Percentiles rank a stretch among this genome's conserved stretches.
phyloP scores from a whole-genome alignment of 2,113 vertebrate species.

The Gobio gobio region DNA sequence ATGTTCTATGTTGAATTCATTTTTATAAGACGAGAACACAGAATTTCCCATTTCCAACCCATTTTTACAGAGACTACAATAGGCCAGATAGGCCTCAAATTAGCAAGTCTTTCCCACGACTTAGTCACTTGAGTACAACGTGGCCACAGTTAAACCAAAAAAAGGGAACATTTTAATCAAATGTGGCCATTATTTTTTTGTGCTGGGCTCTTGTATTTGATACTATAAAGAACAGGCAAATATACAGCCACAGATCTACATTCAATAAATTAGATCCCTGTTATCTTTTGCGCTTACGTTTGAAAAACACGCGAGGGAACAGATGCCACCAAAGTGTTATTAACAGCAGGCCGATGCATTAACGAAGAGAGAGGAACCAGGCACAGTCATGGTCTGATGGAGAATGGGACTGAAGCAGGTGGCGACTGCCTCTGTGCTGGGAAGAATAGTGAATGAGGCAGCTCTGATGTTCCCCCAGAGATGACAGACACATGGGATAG shows the following conservation, averaged over 20 bases:
- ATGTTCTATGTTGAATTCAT: too few relatives aligned
- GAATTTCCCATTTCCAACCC: neutral
- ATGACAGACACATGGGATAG: constrained; percentile 52
- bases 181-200: neutral
- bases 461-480: constrained; percentile 54
- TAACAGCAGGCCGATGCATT: constrained; percentile 45
- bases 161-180: neutral
- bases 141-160: neutral
- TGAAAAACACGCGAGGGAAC: constrained; percentile 7
- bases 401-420: constrained; percentile 53
- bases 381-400: constrained; percentile 49
- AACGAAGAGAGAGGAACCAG: constrained; percentile 56
- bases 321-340: constrained; percentile 47
- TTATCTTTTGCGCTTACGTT: neutral
- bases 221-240: neutral
- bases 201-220: neutral
- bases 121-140: neutral
- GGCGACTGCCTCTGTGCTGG: constrained; percentile 63
- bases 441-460: constrained; percentile 67
- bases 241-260: neutral
- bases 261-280: neutral
- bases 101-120: too few relatives aligned
- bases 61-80: neutral
- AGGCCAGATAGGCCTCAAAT: too few relatives aligned
- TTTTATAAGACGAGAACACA: neutral